Evolutionary conservation across 2,113 vertebrate genomes (phyloP).

Genomic region (Myxocyprinus asiaticus): DNA sequence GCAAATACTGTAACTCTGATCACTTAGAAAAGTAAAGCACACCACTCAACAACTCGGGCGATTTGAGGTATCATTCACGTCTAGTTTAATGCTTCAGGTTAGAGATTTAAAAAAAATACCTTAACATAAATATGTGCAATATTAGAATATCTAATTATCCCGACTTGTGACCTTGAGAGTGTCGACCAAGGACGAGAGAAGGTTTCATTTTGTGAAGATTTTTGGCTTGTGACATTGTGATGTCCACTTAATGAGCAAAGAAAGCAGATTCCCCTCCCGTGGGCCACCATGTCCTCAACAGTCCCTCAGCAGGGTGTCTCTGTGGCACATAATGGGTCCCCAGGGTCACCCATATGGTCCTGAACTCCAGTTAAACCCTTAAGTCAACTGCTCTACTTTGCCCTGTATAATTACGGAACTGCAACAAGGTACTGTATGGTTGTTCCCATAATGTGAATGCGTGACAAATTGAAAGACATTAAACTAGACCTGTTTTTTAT

Average conservation of each 20-base stretch:
- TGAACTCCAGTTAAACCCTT: not conserved
- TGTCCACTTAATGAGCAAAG: slow-evolving; percentile 22
- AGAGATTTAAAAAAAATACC: not conserved
- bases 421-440: not conserved
- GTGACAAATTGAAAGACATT: not conserved
- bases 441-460: not conserved
- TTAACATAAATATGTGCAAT: no score
- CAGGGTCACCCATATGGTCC: not conserved
- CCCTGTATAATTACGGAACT: slow-evolving; percentile 2
- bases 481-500: not conserved
- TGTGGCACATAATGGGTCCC: not conserved
- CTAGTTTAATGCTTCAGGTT: no score
- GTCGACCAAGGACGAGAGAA: not conserved
- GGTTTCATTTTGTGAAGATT: slow-evolving; percentile 28
- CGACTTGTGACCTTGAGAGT: not conserved
- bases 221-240: slow-evolving; percentile 3
- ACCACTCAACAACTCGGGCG: no score
- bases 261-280: not conserved
- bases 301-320: not conserved
- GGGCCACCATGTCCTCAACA: no score
- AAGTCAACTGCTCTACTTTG: not conserved
- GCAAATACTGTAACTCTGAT: no score
- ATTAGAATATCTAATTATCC: not conserved
- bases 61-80: no score
- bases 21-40: no score